A percentile compares a stretch with the other conserved stretches of the same genome.
Evolutionary conservation across 2,797 vertebrate genomes (phyloP).

Genomic region (Meda fulgida): DNA sequence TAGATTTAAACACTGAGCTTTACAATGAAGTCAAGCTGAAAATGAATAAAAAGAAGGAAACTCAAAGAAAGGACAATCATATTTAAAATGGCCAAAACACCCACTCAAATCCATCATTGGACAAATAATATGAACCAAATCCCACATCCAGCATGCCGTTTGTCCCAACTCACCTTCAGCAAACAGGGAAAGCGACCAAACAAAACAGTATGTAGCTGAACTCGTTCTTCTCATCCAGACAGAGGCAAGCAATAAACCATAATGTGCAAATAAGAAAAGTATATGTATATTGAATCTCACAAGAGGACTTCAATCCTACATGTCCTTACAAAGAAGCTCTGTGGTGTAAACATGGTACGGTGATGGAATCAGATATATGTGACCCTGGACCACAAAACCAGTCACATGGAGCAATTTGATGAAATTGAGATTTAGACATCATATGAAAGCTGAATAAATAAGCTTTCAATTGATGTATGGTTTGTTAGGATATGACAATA

Average conservation of each 20-base stretch:
- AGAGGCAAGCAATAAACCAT: slow-evolving; percentile 68
- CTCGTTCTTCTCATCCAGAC: slow-evolving; percentile 74
- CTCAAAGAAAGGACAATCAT: neutral
- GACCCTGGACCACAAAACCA: no score
- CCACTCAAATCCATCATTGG: neutral
- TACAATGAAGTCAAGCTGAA: neutral
- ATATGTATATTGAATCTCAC: neutral
- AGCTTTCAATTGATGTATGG: no score
- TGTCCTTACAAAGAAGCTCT: neutral
- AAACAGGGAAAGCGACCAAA: slow-evolving; percentile 59
- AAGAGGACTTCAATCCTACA: neutral
- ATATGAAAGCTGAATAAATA: no score
- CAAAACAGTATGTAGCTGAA: slow-evolving; percentile 61
- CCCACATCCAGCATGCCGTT: slow-evolving; percentile 5
- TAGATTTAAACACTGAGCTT: neutral
- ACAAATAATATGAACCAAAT: slow-evolving; percentile 1
- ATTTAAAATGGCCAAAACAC: neutral
- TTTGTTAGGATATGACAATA: no score
- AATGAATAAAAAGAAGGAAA: neutral
- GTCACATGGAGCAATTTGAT: no score
- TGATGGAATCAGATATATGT: neutral
- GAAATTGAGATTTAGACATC: no score
- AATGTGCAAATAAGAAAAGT: slow-evolving; percentile 62
- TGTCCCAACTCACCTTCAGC: slow-evolving; percentile 73
- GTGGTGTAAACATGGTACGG: neutral